Percentiles rank a stretch among this genome's conserved stretches.
Conservation (phyloP, 2,113 vertebrate species). For the Chloebia gouldiae region DNA sequence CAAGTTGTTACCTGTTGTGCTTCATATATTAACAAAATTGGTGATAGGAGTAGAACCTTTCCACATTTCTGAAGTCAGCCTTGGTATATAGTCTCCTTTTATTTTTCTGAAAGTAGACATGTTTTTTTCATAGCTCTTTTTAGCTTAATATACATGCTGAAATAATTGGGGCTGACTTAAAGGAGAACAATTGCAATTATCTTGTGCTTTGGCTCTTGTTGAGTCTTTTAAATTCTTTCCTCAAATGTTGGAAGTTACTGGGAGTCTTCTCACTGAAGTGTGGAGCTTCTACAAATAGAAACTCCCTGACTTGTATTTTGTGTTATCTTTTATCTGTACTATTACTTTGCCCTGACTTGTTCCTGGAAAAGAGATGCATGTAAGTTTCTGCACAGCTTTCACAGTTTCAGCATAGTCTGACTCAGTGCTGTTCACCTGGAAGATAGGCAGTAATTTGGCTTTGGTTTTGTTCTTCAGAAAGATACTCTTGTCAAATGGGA, state of each 20-base stretch:
- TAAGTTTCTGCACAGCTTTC: neutral
- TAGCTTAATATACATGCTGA: neutral
- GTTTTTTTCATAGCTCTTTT: neutral
- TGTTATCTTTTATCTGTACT: neutral
- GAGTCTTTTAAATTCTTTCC: neutral
- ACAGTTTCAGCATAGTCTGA: neutral
- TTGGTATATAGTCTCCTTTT: neutral
- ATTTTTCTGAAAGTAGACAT: neutral
- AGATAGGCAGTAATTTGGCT: neutral
- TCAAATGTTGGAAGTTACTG: neutral
- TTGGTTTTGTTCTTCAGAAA: slow-evolving; percentile 1
- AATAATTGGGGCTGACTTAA: neutral
- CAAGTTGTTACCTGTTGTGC: neutral
- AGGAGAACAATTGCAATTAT: neutral
- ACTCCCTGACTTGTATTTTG: neutral
- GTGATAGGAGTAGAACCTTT: neutral
- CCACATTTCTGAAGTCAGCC: neutral
- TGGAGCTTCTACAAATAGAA: neutral
- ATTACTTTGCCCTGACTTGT: slow-evolving; percentile 22
- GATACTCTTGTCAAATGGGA: neutral
- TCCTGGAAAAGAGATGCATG: neutral
- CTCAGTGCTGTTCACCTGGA: neutral
- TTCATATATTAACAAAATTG: neutral
- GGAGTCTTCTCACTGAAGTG: neutral
- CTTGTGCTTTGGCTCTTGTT: neutral